Percentiles rank a stretch among this genome's conserved stretches.
phyloP scores from a whole-genome alignment of 2,888 invertebrate genomes.

The Onchidella celtica region DNA sequence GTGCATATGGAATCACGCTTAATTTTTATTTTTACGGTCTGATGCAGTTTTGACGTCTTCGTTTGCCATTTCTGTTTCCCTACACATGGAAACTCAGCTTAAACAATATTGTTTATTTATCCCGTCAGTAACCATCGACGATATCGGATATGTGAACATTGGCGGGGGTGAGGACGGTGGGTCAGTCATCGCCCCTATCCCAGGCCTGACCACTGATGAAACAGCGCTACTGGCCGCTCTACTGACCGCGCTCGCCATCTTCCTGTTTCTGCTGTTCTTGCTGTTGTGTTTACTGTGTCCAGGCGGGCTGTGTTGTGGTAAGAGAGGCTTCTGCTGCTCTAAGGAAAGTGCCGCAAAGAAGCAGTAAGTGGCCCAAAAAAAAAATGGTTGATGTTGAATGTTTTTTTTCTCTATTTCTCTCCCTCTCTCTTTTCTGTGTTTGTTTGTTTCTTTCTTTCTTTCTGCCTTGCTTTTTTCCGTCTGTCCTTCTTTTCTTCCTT shows the following conservation, averaged over 20 bases:
- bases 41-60: too few species aligned
- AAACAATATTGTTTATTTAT: too few species aligned
- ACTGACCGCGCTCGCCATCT: slow-evolving; percentile 43
- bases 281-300: slow-evolving; percentile 47
- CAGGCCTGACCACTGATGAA: slow-evolving; percentile 37
- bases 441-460: not conserved
- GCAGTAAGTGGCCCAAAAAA: slow-evolving; percentile 15
- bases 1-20: too few species aligned
- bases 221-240: slow-evolving; percentile 46
- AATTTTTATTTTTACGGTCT: too few species aligned
- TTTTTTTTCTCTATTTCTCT: not conserved
- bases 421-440: too few species aligned
- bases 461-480: too few species aligned
- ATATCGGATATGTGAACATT: not conserved
- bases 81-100: too few species aligned
- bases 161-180: not conserved
- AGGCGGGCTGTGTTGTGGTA: slow-evolving; percentile 26
- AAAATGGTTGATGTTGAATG: not conserved
- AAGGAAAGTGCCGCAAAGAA: not conserved
- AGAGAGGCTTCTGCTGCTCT: slow-evolving; percentile 17
- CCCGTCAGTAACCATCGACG: slow-evolving; percentile 17
- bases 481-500: not conserved
- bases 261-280: slow-evolving; percentile 47
- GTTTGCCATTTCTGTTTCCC: too few species aligned
- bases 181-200: not conserved